Evolutionary conservation across 2,797 vertebrate species (phyloP), one percentile per base, ranked within the genome.

Genomic region (Odontamblyopus lacepedii): DNA sequence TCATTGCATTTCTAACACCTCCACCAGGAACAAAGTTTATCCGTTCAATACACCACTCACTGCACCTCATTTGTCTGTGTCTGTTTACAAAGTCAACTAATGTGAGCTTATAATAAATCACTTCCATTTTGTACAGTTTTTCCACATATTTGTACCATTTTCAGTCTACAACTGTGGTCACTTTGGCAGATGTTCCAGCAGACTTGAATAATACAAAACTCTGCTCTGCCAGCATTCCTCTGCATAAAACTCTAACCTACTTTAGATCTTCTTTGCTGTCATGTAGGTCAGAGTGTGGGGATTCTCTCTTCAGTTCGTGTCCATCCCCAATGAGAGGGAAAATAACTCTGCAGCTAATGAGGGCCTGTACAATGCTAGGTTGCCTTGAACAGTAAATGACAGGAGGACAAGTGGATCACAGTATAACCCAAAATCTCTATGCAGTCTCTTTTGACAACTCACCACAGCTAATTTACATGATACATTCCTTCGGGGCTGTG

Each of bases 381-480:
- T 13, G 32, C 61, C 35, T 69, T 81, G 75, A 89, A 87, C 80
- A 72, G 78, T 85, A 89, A 82, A 89, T 83, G 80, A 89, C 78
- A 68, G 71, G 63, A 76, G 77, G 87, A 88, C 75, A 79, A 79
- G 19, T 55, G 87, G 78, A 87, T 84, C 62, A 73, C 71, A 75
- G 76, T 77, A 41, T 63, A 85, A 80, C 71, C 75, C 59, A 77
- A 81, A 84, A 86, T 81, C 78, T 85, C 78, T 11, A 61, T 83
- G 80, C 79, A 79, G 67, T 69, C 87, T 80, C 71, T 82, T 86
- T 87, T 88, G 83, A 92, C 87, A 92, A 89, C 86, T 84, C 90
- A 89, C 85, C 78, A 85, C 13, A 83, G 69, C 75, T 81, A 81
- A 83, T 91, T 87, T 93, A 83, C 91, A 93, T 94, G 91, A 91